Evolutionary conservation across 2,888 invertebrate genomes (phyloP).

Genomic region (Eurytoma adleriae): DNA sequence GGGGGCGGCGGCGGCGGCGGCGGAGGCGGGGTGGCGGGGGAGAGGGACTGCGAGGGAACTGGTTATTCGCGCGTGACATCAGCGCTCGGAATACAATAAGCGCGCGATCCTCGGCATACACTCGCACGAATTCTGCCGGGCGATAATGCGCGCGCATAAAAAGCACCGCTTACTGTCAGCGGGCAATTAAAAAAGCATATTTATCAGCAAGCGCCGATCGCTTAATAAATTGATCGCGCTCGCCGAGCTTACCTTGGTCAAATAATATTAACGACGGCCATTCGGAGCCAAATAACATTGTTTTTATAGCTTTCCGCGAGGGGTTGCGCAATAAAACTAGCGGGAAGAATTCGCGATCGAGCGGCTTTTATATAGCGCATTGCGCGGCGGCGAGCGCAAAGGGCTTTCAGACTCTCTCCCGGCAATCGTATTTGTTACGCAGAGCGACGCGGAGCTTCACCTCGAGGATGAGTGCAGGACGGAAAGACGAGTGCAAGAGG

Average conservation of each 20-base stretch:
- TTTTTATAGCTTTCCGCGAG: conserved; percentile 30
- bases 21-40: no score
- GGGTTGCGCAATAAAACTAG: conserved; percentile 49
- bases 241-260: not conserved
- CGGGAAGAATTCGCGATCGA: conserved; percentile 41
- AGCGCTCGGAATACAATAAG: conserved; percentile 45
- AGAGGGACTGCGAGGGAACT: conserved; percentile 9
- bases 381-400: conserved; percentile 19
- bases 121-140: not conserved
- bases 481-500: conserved; percentile 4
- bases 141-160: not conserved
- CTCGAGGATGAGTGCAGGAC: conserved; percentile 59
- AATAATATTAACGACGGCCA: conserved; percentile 47
- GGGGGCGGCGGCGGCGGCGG: no score
- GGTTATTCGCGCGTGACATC: conserved; percentile 51
- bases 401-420: conserved; percentile 31
- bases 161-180: conserved; percentile 13
- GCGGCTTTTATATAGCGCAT: conserved; percentile 17
- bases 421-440: conserved; percentile 67
- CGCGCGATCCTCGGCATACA: not conserved
- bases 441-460: conserved; percentile 64
- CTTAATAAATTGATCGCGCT: conserved; percentile 32
- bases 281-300: conserved; percentile 31
- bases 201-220: not conserved
- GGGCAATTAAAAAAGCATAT: conserved; percentile 30